phyloP scores from a whole-genome alignment of 92 coral and sea anemone species.

The Micromussa lordhowensis region DNA sequence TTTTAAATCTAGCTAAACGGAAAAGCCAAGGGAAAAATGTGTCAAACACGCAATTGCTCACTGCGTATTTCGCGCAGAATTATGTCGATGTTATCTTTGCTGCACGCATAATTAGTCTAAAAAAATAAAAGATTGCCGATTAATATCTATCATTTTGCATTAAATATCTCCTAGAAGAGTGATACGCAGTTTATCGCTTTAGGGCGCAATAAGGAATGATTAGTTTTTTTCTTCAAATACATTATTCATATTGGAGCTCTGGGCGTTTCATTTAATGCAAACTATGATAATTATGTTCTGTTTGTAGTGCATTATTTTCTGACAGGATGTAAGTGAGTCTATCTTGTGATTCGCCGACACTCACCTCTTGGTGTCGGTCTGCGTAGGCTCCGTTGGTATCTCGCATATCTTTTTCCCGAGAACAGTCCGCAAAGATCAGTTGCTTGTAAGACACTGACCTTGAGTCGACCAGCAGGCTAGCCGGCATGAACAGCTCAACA shows the following conservation, averaged over 20 bases:
- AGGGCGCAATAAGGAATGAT: conserved; percentile 24
- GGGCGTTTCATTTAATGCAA: background rate
- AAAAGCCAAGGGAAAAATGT: background rate
- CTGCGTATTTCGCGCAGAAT: background rate
- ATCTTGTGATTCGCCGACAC: conserved; percentile 3
- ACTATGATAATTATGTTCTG: background rate
- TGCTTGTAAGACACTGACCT: background rate
- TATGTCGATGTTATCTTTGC: conserved; percentile 15
- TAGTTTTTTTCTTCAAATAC: conserved; percentile 11
- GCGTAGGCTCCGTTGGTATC: background rate
- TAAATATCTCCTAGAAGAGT: background rate
- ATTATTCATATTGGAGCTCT: conserved; percentile 9
- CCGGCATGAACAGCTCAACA: conserved; percentile 15
- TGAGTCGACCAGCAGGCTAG: background rate
- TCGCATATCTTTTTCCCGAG: conserved; percentile 3
- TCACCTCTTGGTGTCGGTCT: background rate
- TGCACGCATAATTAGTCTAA: conserved; percentile 11
- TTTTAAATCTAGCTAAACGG: background rate
- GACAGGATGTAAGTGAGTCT: background rate
- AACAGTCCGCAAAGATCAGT: background rate
- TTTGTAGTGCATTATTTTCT: background rate
- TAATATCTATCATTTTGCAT: background rate
- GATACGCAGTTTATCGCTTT: conserved; percentile 6
- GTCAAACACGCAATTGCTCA: background rate
- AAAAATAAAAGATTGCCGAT: conserved; percentile 22